phyloP scores from a whole-genome alignment of 1,140 invertebrate species.

The Periplaneta americana region DNA sequence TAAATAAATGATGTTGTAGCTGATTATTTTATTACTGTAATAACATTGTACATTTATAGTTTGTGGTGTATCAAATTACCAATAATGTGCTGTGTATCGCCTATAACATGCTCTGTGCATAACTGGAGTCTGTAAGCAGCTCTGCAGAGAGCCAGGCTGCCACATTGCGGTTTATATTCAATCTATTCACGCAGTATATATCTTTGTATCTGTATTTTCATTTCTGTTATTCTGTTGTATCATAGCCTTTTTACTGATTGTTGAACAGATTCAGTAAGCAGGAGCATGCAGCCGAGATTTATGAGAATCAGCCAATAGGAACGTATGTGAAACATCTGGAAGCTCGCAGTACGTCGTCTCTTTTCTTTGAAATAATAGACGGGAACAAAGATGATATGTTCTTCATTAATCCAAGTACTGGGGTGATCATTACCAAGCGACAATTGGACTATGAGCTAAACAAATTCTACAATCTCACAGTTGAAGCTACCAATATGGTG shows the following conservation, averaged over 20 bases:
- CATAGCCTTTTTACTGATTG: slow-evolving; percentile 2
- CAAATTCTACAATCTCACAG: slow-evolving; percentile 75
- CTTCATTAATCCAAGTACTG: slow-evolving; percentile 78
- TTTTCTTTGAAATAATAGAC: slow-evolving; percentile 75
- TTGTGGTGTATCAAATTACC: no score
- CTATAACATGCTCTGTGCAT: no score
- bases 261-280: slow-evolving; percentile 49
- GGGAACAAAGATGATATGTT: slow-evolving; percentile 73
- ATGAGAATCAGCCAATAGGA: slow-evolving; percentile 75
- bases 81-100: no score
- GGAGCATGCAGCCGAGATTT: slow-evolving; percentile 70
- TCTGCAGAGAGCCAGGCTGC: no score
- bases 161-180: no score
- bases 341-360: slow-evolving; percentile 69
- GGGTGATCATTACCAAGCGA: slow-evolving; percentile 66
- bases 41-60: no score
- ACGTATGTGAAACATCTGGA: slow-evolving; percentile 71
- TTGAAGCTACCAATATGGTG: slow-evolving; percentile 82
- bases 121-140: no score
- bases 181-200: no score
- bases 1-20: no score
- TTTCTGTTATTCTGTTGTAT: no score
- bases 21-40: no score
- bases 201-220: no score
- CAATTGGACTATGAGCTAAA: slow-evolving; percentile 73